Conservation (phyloP, 2,113 vertebrate genomes). For the Neotragus pygmaeus region DNA sequence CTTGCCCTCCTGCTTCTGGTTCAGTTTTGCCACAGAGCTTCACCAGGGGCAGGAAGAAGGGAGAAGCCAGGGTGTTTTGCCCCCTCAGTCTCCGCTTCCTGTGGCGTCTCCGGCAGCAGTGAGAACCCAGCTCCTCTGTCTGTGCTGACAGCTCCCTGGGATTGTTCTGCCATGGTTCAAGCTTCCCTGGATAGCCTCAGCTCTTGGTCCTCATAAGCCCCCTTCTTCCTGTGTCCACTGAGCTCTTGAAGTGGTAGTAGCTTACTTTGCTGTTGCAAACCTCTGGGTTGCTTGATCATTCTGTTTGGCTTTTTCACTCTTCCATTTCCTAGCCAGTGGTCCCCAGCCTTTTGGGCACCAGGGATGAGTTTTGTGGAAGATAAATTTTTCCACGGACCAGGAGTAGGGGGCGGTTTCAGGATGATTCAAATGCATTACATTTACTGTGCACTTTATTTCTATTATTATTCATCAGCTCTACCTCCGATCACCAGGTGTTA, state of each 20-base stretch:
- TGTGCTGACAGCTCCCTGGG: background rate
- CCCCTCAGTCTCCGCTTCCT: background rate
- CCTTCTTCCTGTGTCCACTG: background rate
- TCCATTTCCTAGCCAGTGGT: background rate
- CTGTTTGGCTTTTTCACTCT: background rate
- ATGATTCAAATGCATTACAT: background rate
- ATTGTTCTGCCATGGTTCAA: background rate
- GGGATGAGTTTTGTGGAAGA: background rate
- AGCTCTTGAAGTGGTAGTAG: background rate
- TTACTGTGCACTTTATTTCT: background rate
- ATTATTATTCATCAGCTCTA: background rate
- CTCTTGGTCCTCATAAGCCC: background rate
- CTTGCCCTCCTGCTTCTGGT: background rate
- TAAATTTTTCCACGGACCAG: background rate
- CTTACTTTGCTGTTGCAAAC: background rate
- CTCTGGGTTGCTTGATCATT: background rate
- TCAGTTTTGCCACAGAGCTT: conserved; percentile 18
- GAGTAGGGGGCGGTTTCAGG: background rate
- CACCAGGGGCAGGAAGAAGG: background rate
- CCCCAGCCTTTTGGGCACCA: background rate
- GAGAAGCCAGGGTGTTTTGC: background rate
- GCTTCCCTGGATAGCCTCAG: background rate
- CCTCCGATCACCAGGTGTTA: background rate
- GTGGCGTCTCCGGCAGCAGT: background rate
- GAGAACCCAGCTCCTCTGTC: background rate